A percentile compares a stretch with the other conserved stretches of the same genome.
Conservation (phyloP, 2,888 invertebrate species). For the Drosophila nigricruria region DNA sequence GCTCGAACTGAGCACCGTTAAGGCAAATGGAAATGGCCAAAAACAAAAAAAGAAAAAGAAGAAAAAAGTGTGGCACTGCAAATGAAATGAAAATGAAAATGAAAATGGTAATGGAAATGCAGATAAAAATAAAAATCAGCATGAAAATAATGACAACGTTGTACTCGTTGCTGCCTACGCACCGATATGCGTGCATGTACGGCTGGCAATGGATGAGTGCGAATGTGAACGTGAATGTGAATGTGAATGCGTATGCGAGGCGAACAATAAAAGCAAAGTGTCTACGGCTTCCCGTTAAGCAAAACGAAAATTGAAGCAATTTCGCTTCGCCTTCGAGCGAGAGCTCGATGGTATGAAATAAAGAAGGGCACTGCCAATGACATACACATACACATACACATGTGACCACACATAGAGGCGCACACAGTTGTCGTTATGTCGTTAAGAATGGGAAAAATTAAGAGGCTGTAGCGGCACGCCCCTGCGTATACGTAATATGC, state of each 20-base stretch:
- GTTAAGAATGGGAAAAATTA: conserved; percentile 76
- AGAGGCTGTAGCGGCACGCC: conserved; percentile 78
- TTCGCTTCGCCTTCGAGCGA: conserved; percentile 49
- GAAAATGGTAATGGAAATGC: conserved; percentile 80
- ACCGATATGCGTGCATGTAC: conserved; percentile 12
- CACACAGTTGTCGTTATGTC: conserved; percentile 63
- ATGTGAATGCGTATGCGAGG: conserved; percentile 30
- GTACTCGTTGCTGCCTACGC: conserved; percentile 21
- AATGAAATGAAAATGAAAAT: conserved; percentile 56
- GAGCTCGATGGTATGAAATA: conserved; percentile 52
- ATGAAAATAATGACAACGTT: conserved; percentile 78
- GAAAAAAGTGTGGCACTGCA: conserved; percentile 11
- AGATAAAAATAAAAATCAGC: conserved; percentile 81
- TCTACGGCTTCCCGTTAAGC: conserved; percentile 76
- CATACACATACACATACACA: conserved; percentile 41
- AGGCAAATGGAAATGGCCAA: conserved; percentile 43
- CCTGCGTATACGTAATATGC: conserved; percentile 75
- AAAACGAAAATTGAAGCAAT: conserved; percentile 82
- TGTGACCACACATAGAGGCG: conserved; percentile 27
- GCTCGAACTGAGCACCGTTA: conserved; percentile 30
- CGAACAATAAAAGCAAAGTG: conserved; percentile 81
- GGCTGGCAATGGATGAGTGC: conserved; percentile 19
- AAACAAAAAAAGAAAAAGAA: background rate
- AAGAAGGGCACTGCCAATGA: conserved; percentile 60
- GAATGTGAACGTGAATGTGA: conserved; percentile 40